phyloP scores from a whole-genome alignment of 2,113 vertebrate species.

The Rhizomys pruinosus region DNA sequence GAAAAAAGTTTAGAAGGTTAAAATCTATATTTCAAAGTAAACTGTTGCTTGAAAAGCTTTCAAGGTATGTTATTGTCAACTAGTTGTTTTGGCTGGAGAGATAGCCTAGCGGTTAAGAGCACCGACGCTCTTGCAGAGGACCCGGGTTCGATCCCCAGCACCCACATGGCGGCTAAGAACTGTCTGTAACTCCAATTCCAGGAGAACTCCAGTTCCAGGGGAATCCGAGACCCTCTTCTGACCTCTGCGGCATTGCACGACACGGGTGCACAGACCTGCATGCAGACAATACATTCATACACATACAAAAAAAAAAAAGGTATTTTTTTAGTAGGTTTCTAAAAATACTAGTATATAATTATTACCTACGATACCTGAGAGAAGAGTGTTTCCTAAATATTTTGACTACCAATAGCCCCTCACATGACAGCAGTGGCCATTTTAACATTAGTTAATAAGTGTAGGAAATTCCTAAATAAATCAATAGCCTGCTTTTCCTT shows the following conservation, averaged over 20 bases:
- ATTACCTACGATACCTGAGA: not conserved
- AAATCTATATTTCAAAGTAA: conserved; percentile 50
- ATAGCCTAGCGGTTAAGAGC: no score
- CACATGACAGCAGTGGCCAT: not conserved
- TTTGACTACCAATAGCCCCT: not conserved
- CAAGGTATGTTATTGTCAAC: not conserved
- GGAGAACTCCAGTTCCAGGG: no score
- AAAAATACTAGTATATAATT: conserved; percentile 5
- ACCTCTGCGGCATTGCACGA: no score
- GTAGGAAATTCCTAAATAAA: conserved; percentile 5
- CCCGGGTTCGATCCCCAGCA: no score
- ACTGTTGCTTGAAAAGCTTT: conserved; percentile 11
- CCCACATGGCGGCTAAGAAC: no score
- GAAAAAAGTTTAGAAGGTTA: not conserved
- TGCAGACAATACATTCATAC: no score
- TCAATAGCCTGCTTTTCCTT: not conserved
- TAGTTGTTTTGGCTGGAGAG: no score
- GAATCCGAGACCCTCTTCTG: no score
- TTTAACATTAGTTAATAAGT: not conserved
- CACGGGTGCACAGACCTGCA: no score
- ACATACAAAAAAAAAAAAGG: no score
- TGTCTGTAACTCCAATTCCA: no score
- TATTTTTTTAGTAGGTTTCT: not conserved
- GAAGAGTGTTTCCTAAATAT: conserved; percentile 17
- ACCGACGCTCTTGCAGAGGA: no score